These are phyloP conservation scores for Macropis europaea DNA, from an alignment of 2,888 invertebrate genomes.

Conservation along the genomic window DNA sequence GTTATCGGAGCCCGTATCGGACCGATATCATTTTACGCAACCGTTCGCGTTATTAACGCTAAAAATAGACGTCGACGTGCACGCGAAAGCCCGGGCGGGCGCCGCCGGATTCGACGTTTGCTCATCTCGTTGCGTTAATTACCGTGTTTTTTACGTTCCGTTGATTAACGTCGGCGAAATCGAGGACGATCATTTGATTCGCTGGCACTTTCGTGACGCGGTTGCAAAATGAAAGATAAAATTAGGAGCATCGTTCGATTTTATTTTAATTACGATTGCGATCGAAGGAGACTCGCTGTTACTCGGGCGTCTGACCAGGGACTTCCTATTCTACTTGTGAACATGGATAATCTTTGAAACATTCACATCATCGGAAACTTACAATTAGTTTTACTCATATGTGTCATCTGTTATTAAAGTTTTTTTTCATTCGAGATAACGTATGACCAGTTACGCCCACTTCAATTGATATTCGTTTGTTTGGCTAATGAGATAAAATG, in stretches of 20 bases:
- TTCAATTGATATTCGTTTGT: too few species aligned
- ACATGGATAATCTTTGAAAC: too few species aligned
- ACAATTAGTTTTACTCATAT: too few species aligned
- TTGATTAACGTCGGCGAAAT: background rate
- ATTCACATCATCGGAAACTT: too few species aligned
- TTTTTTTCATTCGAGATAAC: too few species aligned
- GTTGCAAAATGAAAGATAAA: background rate
- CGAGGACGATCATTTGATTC: background rate
- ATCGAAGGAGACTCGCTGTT: too few species aligned
- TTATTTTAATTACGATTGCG: too few species aligned
- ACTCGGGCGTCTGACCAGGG: background rate
- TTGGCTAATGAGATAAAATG: too few species aligned
- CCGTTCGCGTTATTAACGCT: constrained; percentile 23
- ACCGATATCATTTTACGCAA: constrained; percentile 24
- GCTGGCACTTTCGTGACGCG: too few species aligned
- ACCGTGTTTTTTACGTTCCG: background rate
- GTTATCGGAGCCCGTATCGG: constrained; percentile 11
- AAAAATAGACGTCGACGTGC: constrained; percentile 11
- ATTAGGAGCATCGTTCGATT: too few species aligned
- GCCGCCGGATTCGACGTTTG: constrained; percentile 1
- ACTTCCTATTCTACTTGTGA: background rate
- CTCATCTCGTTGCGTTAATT: constrained; percentile 2
- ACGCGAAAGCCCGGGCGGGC: background rate
- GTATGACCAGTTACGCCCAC: too few species aligned
- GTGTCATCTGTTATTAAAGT: too few species aligned